Percentiles rank a stretch among this genome's conserved stretches.
These are phyloP conservation scores for Lymantria dispar DNA, from an alignment of 2,888 invertebrate species.

Conservation along the genomic window DNA sequence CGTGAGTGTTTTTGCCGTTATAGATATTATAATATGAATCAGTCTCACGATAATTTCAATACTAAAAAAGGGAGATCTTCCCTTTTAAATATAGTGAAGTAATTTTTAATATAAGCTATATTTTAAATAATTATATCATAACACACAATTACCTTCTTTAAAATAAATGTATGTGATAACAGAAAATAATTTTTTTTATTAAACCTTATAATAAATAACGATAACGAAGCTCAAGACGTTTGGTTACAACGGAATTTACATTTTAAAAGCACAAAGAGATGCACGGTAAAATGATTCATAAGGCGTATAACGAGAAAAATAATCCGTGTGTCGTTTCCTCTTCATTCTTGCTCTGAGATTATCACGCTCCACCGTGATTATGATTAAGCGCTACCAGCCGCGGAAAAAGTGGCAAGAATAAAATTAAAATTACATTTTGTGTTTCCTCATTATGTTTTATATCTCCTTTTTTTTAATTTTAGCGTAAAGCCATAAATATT, in stretches of 20 bases:
- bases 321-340: constrained; percentile 58
- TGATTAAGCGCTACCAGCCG: constrained; percentile 61
- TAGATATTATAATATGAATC: too few species aligned
- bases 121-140: too few species aligned
- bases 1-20: too few species aligned
- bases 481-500: constrained; percentile 4
- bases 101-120: too few species aligned
- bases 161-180: too few species aligned
- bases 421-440: constrained; percentile 65
- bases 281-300: constrained; percentile 45
- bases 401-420: constrained; percentile 51
- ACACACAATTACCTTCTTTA: too few species aligned
- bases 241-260: background rate
- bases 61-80: too few species aligned
- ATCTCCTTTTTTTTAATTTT: constrained; percentile 5
- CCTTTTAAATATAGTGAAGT: too few species aligned
- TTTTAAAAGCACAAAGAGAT: constrained; percentile 14
- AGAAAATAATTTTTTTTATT: too few species aligned
- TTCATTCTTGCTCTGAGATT: constrained; percentile 58
- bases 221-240: background rate
- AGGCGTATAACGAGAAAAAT: constrained; percentile 50
- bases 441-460: constrained; percentile 48
- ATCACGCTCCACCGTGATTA: constrained; percentile 64
- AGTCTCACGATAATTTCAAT: too few species aligned
- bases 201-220: background rate